Conservation (phyloP, 2,113 vertebrate genomes). For the Vulpes vulpes region DNA sequence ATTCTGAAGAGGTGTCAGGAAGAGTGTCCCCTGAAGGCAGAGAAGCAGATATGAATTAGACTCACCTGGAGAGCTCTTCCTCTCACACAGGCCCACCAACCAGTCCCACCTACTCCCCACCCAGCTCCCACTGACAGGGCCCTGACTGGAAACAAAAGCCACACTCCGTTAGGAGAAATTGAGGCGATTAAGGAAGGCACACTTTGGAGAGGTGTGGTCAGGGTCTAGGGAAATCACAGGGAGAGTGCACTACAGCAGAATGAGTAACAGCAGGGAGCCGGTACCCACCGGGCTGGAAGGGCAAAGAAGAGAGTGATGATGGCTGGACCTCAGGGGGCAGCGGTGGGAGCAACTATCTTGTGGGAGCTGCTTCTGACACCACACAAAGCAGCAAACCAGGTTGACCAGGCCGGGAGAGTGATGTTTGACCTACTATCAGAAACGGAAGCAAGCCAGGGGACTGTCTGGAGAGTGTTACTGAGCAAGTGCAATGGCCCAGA, state of each 20-base stretch:
- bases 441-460: not conserved
- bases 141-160: not conserved
- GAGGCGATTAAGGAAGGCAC: not conserved
- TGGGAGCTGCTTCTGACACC: not conserved
- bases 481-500: not conserved
- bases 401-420: not conserved
- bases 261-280: not conserved
- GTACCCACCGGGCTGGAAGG: not conserved
- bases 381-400: not conserved
- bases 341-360: not conserved
- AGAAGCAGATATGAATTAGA: not conserved
- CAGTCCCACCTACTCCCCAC: not conserved
- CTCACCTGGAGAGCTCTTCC: not conserved
- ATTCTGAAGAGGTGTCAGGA: not conserved
- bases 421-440: not conserved
- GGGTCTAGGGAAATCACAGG: not conserved
- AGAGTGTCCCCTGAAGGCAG: not conserved
- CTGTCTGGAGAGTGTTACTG: not conserved
- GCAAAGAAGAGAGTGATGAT: not conserved
- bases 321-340: not conserved
- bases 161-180: not conserved
- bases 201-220: not conserved
- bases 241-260: not conserved
- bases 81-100: not conserved
- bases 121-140: not conserved